These are phyloP conservation scores for Dromococcyx pavoninus DNA, from an alignment of 2,797 vertebrate genomes.

Conservation along the genomic window DNA sequence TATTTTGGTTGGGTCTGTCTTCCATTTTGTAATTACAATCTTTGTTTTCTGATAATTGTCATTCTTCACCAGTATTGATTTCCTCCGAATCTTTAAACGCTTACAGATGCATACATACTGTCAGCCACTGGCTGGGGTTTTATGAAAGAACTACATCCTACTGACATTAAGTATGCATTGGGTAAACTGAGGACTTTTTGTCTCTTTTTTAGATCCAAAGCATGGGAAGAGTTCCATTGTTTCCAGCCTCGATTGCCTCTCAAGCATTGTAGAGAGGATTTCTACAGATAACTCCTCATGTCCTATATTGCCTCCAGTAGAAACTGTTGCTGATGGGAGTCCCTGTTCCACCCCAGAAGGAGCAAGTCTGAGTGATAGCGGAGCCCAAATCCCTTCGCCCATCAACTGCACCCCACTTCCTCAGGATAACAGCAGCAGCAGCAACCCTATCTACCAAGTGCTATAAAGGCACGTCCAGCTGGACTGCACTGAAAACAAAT, in stretches of 20 bases:
- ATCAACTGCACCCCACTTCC: constrained; percentile 74
- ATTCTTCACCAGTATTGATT: neutral
- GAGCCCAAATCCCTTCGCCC: constrained; percentile 68
- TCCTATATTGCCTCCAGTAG: constrained; percentile 69
- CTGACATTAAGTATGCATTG: neutral
- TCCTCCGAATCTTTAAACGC: neutral
- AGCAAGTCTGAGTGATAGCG: constrained; percentile 62
- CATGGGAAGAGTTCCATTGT: constrained; percentile 83
- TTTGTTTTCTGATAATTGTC: neutral
- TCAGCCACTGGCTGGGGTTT: neutral
- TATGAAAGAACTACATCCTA: neutral
- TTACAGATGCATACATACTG: neutral
- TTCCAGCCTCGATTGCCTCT: constrained; percentile 94
- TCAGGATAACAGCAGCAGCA: constrained; percentile 65
- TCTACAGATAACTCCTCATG: constrained; percentile 86
- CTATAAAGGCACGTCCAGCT: constrained; percentile 77
- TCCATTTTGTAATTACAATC: neutral
- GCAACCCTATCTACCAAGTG: constrained; percentile 89
- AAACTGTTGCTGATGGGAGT: constrained; percentile 75
- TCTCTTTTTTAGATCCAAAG: constrained; percentile 77
- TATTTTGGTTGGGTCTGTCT: neutral
- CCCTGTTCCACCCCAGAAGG: constrained; percentile 78
- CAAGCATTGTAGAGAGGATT: constrained; percentile 97
- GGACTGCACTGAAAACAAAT: neutral
- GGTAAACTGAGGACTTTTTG: constrained; percentile 16